phyloP scores from a whole-genome alignment of 2,888 invertebrate genomes.

The Morpho achilles region DNA sequence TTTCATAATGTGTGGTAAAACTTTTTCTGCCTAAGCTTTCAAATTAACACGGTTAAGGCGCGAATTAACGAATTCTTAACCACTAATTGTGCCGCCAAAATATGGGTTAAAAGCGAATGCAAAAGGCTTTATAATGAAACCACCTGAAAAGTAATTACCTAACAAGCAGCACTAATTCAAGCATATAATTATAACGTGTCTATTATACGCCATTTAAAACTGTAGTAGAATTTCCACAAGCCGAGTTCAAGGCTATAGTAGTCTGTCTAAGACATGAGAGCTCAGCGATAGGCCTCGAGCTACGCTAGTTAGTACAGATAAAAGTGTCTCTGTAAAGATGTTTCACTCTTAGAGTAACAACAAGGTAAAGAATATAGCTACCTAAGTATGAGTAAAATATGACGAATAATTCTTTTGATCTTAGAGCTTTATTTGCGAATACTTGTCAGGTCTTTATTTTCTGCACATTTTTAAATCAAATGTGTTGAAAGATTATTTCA shows the following conservation, averaged over 20 bases:
- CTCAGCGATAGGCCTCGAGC: conserved; percentile 29
- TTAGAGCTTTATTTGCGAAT: no score
- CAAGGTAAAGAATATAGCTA: no score
- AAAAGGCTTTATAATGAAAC: conserved; percentile 3
- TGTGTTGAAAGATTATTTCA: no score
- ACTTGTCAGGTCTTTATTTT: no score
- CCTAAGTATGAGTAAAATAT: no score
- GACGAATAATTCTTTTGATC: no score
- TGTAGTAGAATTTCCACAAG: conserved; percentile 43
- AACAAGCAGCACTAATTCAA: conserved; percentile 10
- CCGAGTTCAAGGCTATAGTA: conserved; percentile 51
- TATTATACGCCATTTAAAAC: conserved; percentile 11
- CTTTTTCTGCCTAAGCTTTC: no score
- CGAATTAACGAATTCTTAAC: conserved; percentile 2
- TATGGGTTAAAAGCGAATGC: conserved; percentile 7
- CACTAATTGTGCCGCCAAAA: conserved; percentile 1
- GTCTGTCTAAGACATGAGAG: conserved; percentile 32
- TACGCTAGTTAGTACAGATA: conserved; percentile 20
- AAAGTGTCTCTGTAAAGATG: conserved; percentile 3
- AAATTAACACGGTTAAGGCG: neutral
- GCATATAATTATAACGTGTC: conserved; percentile 9
- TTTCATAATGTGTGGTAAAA: no score
- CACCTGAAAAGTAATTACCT: conserved; percentile 4
- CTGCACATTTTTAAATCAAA: no score
- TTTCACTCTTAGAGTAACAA: neutral